Base-by-base conservation (phyloP, 2,113 vertebrate genomes). In the Pollachius pollachius region DNA sequence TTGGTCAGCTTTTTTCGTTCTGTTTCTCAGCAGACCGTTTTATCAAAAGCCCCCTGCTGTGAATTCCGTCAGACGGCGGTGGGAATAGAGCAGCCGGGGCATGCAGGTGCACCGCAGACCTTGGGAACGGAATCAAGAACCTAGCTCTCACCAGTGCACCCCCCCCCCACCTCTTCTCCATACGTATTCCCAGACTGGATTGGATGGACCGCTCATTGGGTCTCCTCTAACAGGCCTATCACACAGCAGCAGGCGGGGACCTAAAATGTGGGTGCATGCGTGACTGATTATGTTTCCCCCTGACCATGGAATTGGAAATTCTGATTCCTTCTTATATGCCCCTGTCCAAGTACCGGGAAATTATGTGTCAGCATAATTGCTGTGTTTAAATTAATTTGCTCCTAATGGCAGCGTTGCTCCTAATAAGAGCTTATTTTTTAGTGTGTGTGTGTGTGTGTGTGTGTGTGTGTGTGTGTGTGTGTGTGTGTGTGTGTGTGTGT, bases 371-470 rank as follows among this genome's bases (percentile, higher is more conserved):
- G 67, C 25, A 66, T 72, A 73, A 79, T 76, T 77, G 21, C 23
- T 75, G 4, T 67, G 52, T 73, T 61, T 69, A 81, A 66, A 78
- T 65, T 70, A 71, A 78, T 48, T 64, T 60, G 17, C 23, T 72
- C 13, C 56, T 30, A 69, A 69, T 64, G 52, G 48, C 17, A 56
- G 52, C 13, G 57, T 65, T 74, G 57, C 54, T 82, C 41, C 81
- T 80, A 48, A 64, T 69, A 54, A 68, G 34, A 41, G 17, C 23
- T 27, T 19, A 56, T 73, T 69, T n/a, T 25, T 62, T 74, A 25
- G 11, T 11, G 37, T 41, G 11, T 41, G 11, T 41, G 37, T 41
- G 37, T 41, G 37, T 41, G 37, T 41, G 21, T 57, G 67, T 7
- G 62, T 74, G 61, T 74, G 60, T 76, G 77, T 80, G 75, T 70